Base-by-base conservation (phyloP, 1,140 invertebrate genomes). In the Formica selysi region DNA sequence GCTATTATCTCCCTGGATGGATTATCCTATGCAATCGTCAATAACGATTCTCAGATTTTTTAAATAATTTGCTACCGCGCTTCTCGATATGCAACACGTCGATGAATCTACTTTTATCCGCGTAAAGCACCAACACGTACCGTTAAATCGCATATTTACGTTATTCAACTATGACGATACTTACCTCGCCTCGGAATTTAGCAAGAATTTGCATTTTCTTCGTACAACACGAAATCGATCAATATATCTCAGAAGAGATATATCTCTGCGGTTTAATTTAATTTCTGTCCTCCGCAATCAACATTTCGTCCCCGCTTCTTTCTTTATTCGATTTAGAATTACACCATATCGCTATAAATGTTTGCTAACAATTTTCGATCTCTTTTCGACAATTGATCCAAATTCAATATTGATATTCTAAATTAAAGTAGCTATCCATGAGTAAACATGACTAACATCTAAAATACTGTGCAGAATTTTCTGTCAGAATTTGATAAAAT, bases 331-430 rank as follows among this genome's bases (percentile, higher is more conserved):
- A 70, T 70, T 59, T 19, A 38, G n/a, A 44, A 81, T 32, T 73
- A 36, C 13, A 29, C 22, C 13, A 54, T 2, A 59, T n/a, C 10
- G 51, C 8, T 29, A 48, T 44, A 13, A 65, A 3, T 36, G 29
- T 70, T 41, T 22, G 76, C 29, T 41, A 70, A 44, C 2, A 11
- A 32, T 10, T 36, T 59, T 41, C 54, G 51, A 61, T 44, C 19
- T 73, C 36, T 81, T 29, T 44, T 16, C 54, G 67, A 71, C 44
- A 13, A 61, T 61, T 81, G 38, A 59, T 73, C 4, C 67, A 41
- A 73, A 19, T 71, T 41, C 79, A 44, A 81, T 71, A 80, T 80
- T 70, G 64, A 80, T 68, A 68, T 44, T 73, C n/a, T 13, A 61
- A 83, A 32, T 83, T 83, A 81, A 22, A 57, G 5, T 11, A 8